Base-by-base conservation (phyloP, 2,888 invertebrate species). In the Tipula confusa region DNA sequence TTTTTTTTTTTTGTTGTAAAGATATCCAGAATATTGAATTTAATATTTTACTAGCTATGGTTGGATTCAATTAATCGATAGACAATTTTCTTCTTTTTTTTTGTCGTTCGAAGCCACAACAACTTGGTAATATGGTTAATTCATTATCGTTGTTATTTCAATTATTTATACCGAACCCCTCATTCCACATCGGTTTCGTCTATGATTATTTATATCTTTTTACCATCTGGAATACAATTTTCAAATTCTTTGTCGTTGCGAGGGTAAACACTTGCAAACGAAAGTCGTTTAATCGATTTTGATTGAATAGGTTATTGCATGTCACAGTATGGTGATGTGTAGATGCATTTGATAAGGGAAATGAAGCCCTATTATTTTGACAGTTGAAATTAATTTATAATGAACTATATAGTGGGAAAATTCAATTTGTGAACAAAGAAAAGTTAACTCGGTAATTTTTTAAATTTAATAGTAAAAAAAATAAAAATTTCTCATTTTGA, bases 241-340 rank as follows among this genome's bases (percentile, higher is more conserved):
- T 11, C 43, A 15, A 43, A 43, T 24, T 24, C 64, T 64, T 24
- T 64, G 15, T 43, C 1, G 18, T 64, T 64, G 64, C 24, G 64
- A 64, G 64, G 64, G 64, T 64, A n/a, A n/a, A n/a, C n/a, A n/a
- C n/a, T n/a, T n/a, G 18, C 24, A 11, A n/a, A 18, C 64, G 64
- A 18, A 64, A 24, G 24, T 24, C 24, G 2, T 64, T n/a, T 64
- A 64, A 64, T 64, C 24, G 64, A 64, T 24, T 24, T 64, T 64
- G 64, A 64, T 64, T 64, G 64, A 64, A 11, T 64, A 64, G 64
- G 64, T 64, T 64, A 64, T 64, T 64, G 64, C 64, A 64, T 64
- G 64, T 64, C 64, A 64, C 64, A 64, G 24, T 64, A 24, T 64
- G 64, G 64, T 64, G 24, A 64, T 64, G 24, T 64, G 64, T 24